Conservation (phyloP, 1,140 invertebrate genomes). For the Pomphorhynchus laevis region DNA sequence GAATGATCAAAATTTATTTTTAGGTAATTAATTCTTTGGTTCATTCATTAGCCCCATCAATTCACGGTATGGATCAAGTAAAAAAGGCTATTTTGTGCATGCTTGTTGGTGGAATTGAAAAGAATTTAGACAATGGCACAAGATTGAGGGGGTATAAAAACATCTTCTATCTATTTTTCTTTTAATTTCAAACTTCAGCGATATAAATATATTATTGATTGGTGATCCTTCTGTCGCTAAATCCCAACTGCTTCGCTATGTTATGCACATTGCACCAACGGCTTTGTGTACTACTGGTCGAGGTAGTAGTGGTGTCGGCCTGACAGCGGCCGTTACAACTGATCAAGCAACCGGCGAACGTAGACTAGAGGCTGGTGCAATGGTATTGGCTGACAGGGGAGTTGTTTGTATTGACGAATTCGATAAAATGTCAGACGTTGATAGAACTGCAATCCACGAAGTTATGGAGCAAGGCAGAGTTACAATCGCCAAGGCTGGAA, state of each 20-base stretch:
- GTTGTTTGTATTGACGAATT: constrained; percentile 99
- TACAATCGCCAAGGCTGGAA: constrained; percentile 88
- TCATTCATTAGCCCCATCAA: constrained; percentile 72
- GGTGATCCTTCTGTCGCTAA: constrained; percentile 96
- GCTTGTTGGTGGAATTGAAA: constrained; percentile 69
- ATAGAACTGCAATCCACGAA: constrained; percentile 91
- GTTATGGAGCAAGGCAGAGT: constrained; percentile 41
- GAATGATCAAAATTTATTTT: constrained; percentile 19
- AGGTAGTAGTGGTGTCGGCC: constrained; percentile 68
- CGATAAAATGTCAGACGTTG: constrained; percentile 99
- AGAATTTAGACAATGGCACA: constrained; percentile 66
- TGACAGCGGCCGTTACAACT: constrained; percentile 53
- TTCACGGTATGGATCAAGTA: constrained; percentile 77
- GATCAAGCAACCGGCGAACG: constrained; percentile 18
- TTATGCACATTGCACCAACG: constrained; percentile 55
- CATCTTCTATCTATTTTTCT: constrained; percentile 1
- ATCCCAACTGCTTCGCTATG: constrained; percentile 64
- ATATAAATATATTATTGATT: constrained; percentile 78
- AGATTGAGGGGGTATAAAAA: constrained; percentile 41
- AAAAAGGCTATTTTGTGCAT: constrained; percentile 83
- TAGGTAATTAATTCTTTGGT: constrained; percentile 61
- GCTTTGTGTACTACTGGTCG: constrained; percentile 82
- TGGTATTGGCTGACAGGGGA: constrained; percentile 88
- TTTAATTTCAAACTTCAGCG: constrained; percentile 23
- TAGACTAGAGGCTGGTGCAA: constrained; percentile 74